These are phyloP conservation scores for Drosophila parvula DNA, from an alignment of 1,140 invertebrate genomes.

Conservation along the genomic window DNA sequence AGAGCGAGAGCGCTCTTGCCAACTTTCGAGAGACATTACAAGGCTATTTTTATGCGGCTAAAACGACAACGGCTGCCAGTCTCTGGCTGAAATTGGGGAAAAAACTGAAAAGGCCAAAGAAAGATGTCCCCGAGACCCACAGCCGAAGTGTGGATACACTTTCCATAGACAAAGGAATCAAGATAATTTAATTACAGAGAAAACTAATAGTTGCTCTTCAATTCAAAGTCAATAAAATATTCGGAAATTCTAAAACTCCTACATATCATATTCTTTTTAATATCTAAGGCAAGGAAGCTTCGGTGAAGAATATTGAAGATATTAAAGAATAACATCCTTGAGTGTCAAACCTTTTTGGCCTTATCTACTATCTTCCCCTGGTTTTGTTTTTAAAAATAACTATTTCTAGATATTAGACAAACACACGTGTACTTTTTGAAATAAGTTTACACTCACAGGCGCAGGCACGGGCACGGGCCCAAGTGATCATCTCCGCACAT, in stretches of 20 bases:
- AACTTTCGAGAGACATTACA: conserved; percentile 57
- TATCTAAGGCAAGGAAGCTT: neutral
- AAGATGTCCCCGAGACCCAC: neutral
- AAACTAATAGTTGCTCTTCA: neutral
- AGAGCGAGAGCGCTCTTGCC: conserved; percentile 43
- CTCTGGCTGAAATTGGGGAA: conserved; percentile 48
- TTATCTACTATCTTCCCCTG: conserved; percentile 20
- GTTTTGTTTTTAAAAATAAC: conserved; percentile 50
- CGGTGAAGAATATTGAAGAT: neutral
- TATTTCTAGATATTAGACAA: conserved; percentile 56
- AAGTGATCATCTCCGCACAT: conserved; percentile 40
- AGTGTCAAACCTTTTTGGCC: conserved; percentile 27
- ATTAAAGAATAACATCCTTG: neutral
- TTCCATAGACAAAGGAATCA: neutral
- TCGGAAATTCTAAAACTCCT: neutral
- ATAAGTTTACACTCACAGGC: conserved; percentile 43
- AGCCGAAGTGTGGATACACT: conserved; percentile 23
- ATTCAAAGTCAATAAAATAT: no score
- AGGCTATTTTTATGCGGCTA: conserved; percentile 55
- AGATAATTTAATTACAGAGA: neutral
- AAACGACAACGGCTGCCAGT: conserved; percentile 38
- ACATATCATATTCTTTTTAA: no score
- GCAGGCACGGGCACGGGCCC: conserved; percentile 14
- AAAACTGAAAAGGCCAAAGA: conserved; percentile 39
- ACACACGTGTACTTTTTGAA: conserved; percentile 57